A percentile compares a stretch with the other conserved stretches of the same genome.
phyloP scores from a whole-genome alignment of 2,888 invertebrate species.

The Aphrophora alni region DNA sequence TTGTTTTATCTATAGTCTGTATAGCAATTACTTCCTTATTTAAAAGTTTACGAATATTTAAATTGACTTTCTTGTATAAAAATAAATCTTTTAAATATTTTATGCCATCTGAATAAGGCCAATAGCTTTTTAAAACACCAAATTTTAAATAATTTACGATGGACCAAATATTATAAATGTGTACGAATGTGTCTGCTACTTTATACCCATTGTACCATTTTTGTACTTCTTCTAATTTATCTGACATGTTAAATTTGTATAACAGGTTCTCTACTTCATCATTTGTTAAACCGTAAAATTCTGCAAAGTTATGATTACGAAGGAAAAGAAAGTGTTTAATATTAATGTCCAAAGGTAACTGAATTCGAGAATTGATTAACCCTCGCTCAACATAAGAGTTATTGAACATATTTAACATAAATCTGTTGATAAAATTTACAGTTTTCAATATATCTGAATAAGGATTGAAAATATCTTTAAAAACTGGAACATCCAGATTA shows the following conservation, averaged over 20 bases:
- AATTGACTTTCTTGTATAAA: neutral
- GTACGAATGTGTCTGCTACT: neutral
- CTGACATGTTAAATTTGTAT: neutral
- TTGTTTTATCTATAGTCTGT: neutral
- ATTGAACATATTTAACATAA: neutral
- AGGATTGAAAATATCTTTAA: neutral
- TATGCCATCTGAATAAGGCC: neutral
- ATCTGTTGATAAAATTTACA: neutral
- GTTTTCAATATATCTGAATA: neutral
- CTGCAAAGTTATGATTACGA: neutral
- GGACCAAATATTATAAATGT: neutral
- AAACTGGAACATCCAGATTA: neutral
- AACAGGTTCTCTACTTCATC: neutral
- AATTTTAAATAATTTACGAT: neutral
- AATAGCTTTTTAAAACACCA: neutral
- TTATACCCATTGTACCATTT: neutral
- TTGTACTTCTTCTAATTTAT: neutral
- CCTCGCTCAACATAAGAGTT: neutral
- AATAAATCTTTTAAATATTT: neutral
- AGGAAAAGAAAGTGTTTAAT: neutral
- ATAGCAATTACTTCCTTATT: neutral
- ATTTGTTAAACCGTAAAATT: neutral
- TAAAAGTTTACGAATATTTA: neutral
- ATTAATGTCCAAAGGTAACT: neutral
- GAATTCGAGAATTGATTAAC: neutral